Conservation (phyloP, 2,113 vertebrate genomes). For the Otolemur garnettii region DNA sequence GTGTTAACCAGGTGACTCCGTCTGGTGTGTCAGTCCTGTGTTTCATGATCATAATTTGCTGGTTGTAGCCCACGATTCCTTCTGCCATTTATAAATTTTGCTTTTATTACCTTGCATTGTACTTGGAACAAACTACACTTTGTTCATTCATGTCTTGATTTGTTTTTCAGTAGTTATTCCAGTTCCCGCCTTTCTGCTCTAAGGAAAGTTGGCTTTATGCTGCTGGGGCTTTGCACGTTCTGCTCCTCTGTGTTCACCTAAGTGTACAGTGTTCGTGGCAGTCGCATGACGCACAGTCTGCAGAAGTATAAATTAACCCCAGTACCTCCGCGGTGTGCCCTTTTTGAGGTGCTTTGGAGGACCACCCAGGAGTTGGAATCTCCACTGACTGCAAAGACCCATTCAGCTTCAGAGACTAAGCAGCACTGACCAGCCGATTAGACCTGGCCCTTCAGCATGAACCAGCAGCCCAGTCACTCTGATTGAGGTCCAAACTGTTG, state of each 20-base stretch:
- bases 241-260: conserved; percentile 58
- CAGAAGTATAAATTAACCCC: conserved; percentile 72
- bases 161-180: conserved; percentile 28
- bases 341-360: conserved; percentile 65
- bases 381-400: conserved; percentile 42
- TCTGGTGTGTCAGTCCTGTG: background rate
- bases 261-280: conserved; percentile 73
- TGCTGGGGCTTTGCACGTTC: conserved; percentile 69
- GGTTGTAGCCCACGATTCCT: background rate
- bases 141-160: conserved; percentile 28
- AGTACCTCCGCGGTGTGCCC: conserved; percentile 46
- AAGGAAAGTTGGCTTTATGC: conserved; percentile 49
- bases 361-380: conserved; percentile 76
- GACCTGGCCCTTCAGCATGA: conserved; percentile 20
- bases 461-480: conserved; percentile 50
- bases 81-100: background rate
- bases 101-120: conserved; percentile 10
- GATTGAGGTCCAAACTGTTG: conserved; percentile 62
- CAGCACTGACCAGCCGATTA: conserved; percentile 36
- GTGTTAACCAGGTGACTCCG: background rate
- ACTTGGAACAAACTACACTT: background rate
- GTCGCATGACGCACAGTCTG: conserved; percentile 71
- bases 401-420: conserved; percentile 42
- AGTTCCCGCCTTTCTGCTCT: conserved; percentile 31
- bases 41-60: background rate